Conservation (phyloP, 92 coral and sea anemone genomes). For the Actinostola sp. region DNA sequence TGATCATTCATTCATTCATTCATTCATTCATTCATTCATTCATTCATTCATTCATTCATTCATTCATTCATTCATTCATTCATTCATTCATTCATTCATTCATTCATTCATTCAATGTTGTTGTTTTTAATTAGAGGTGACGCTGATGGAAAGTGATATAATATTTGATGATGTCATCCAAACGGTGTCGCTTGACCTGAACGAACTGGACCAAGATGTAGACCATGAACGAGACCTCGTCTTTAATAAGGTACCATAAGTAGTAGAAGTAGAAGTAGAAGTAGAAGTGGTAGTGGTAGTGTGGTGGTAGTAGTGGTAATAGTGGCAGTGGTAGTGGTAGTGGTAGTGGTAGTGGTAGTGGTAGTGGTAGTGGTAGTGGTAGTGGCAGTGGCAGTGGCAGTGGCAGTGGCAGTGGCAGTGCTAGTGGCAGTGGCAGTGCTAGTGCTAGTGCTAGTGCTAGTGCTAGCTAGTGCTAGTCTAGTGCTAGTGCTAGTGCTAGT, state of each 20-base stretch:
- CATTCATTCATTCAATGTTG: background rate
- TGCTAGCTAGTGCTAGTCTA: too few species aligned
- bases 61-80: background rate
- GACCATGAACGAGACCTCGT: constrained; percentile 14
- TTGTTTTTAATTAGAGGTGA: constrained; percentile 26
- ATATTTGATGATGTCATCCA: constrained; percentile 33
- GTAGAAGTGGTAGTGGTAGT: too few species aligned
- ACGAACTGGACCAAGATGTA: constrained; percentile 4
- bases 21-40: background rate
- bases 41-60: background rate
- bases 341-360: too few species aligned
- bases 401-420: too few species aligned
- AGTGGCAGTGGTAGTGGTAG: too few species aligned
- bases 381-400: too few species aligned
- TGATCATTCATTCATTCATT: background rate
- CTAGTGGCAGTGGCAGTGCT: too few species aligned
- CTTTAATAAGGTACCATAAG: constrained; percentile 25
- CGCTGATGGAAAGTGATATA: constrained; percentile 40
- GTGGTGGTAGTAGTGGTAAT: too few species aligned
- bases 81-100: background rate
- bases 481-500: too few species aligned
- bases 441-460: too few species aligned
- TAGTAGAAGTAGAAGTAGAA: too few species aligned
- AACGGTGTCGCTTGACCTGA: constrained; percentile 9
- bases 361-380: too few species aligned